Percentiles rank a stretch among this genome's conserved stretches.
phyloP scores from a whole-genome alignment of 2,797 vertebrate species.

The Mus spretus region DNA sequence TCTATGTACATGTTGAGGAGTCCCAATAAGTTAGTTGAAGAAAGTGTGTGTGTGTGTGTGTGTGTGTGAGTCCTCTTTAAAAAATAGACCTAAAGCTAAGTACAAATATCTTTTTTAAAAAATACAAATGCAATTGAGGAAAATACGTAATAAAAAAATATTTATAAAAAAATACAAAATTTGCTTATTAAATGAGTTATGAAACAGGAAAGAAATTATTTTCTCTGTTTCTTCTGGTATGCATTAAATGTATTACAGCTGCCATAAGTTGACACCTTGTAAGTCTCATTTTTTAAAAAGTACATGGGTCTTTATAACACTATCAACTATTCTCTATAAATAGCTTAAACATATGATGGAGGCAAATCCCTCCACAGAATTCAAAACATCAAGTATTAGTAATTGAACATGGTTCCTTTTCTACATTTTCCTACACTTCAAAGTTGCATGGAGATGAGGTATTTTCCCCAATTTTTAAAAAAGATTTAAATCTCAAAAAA shows the following conservation, averaged over 20 bases:
- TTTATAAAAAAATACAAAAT: slow-evolving; percentile 21
- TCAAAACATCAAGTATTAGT: slow-evolving; percentile 30
- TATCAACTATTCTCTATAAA: neutral
- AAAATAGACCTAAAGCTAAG: slow-evolving; percentile 64
- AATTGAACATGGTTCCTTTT: slow-evolving; percentile 57
- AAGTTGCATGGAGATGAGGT: neutral
- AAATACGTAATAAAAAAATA: too few species aligned
- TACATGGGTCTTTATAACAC: slow-evolving; percentile 33
- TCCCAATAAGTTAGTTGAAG: neutral
- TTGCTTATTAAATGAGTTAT: slow-evolving; percentile 58
- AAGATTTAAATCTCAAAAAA: slow-evolving; percentile 51
- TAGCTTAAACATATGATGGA: neutral
- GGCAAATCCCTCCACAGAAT: slow-evolving; percentile 55
- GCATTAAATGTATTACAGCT: slow-evolving; percentile 49
- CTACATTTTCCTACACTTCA: slow-evolving; percentile 42
- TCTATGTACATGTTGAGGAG: neutral
- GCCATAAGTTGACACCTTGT: slow-evolving; percentile 34
- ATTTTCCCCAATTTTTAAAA: neutral
- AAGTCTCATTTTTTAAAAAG: slow-evolving; percentile 46
- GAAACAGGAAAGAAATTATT: slow-evolving; percentile 50
- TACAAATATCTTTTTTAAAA: slow-evolving; percentile 32
- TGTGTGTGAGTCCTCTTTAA: neutral
- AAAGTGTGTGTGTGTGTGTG: neutral
- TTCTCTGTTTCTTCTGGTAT: slow-evolving; percentile 61
- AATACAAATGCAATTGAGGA: too few species aligned